phyloP scores from a whole-genome alignment of 2,113 vertebrate species.

The Egretta garzetta region DNA sequence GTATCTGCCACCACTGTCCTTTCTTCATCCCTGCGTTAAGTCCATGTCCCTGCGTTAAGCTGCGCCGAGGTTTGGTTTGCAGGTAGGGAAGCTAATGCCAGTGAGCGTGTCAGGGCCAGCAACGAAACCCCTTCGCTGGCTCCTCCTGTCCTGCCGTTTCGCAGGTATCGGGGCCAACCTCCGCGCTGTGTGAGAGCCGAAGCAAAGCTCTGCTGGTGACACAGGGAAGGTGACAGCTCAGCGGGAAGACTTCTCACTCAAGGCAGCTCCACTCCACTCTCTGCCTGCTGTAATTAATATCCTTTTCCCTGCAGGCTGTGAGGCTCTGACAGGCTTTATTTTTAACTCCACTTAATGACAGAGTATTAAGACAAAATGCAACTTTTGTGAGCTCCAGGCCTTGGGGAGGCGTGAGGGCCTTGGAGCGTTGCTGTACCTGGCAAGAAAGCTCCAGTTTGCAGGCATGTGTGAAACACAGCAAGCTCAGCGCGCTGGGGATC shows the following conservation, averaged over 20 bases:
- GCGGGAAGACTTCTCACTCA: background rate
- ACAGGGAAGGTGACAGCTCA: conserved; percentile 36
- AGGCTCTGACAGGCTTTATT: conserved; percentile 65
- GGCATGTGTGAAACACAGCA: background rate
- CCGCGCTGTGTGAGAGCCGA: background rate
- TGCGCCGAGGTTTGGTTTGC: background rate
- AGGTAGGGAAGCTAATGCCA: background rate
- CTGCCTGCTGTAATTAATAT: conserved; percentile 71
- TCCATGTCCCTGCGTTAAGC: background rate
- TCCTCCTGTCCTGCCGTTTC: background rate
- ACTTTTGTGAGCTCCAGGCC: conserved; percentile 27
- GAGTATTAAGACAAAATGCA: conserved; percentile 60
- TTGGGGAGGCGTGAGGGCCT: background rate
- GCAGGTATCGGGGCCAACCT: background rate
- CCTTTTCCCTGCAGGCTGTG: conserved; percentile 50
- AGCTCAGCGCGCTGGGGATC: fast-evolving
- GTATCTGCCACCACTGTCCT: background rate
- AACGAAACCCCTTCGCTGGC: background rate
- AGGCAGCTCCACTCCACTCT: conserved; percentile 49
- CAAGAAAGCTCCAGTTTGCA: background rate
- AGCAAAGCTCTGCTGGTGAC: conserved; percentile 22
- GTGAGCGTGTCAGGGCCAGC: background rate
- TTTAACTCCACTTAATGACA: conserved; percentile 68
- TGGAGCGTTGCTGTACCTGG: background rate
- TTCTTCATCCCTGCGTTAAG: background rate